A percentile compares a stretch with the other conserved stretches of the same genome.
phyloP scores from a whole-genome alignment of 30 jellyfish, hydroid and myxozoan genomes.

The Chironex yamaguchii region DNA sequence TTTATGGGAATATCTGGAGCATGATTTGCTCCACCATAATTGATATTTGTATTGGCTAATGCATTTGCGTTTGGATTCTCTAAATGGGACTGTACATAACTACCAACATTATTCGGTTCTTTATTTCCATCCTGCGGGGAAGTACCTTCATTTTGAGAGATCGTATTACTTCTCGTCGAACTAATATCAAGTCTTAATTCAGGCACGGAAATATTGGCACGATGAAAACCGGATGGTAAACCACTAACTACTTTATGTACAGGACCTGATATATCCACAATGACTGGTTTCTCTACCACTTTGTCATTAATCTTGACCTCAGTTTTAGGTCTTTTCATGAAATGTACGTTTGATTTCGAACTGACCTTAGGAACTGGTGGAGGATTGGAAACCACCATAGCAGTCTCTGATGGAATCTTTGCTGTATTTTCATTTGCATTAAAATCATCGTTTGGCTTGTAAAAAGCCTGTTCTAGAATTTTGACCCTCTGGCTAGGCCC shows the following conservation, averaged over 20 bases:
- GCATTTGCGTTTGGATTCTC: conserved; percentile 72
- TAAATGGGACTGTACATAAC: conserved; percentile 76
- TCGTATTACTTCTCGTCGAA: not conserved
- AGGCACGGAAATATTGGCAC: not conserved
- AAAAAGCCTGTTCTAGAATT: conserved; percentile 45
- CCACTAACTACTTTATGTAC: not conserved
- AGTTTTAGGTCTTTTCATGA: not conserved
- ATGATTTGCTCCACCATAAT: conserved; percentile 41
- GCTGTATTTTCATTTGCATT: not conserved
- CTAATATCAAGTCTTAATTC: not conserved
- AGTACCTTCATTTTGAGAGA: not conserved
- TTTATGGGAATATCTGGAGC: not conserved
- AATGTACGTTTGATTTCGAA: not conserved
- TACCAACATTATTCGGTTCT: conserved; percentile 56
- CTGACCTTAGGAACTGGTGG: not conserved
- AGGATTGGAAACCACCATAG: not conserved
- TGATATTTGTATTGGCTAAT: conserved; percentile 67
- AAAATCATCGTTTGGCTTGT: conserved; percentile 42
- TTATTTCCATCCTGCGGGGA: not conserved
- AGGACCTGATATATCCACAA: conserved; percentile 24
- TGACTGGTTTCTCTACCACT: conserved; percentile 21
- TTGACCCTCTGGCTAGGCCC: not conserved
- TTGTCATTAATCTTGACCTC: not conserved
- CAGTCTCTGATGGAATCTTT: not conserved
- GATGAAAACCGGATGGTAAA: not conserved